phyloP scores from a whole-genome alignment of 2,888 invertebrate genomes.

The Lysandra coridon region DNA sequence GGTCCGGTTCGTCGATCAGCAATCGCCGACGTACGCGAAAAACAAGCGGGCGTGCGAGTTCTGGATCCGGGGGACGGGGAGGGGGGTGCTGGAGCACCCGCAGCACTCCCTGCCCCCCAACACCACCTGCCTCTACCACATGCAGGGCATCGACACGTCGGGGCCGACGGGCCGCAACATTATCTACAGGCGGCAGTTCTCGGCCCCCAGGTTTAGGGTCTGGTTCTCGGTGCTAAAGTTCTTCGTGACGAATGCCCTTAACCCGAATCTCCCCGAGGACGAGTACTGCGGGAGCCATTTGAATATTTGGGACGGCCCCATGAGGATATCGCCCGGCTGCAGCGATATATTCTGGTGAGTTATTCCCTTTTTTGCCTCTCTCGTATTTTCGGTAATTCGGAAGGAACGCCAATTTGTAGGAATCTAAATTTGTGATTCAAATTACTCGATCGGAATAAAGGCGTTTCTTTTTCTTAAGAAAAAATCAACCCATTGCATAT shows the following conservation, averaged over 20 bases:
- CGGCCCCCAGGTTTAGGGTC: constrained; percentile 87
- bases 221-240: constrained; percentile 94
- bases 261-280: constrained; percentile 84
- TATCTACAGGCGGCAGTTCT: constrained; percentile 78
- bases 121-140: constrained; percentile 93
- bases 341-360: constrained; percentile 90
- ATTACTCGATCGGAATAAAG: background rate
- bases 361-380: constrained; percentile 34
- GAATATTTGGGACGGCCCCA: constrained; percentile 92
- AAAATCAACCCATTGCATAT: background rate
- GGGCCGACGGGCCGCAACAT: constrained; percentile 80
- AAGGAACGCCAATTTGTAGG: background rate
- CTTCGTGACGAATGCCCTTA: constrained; percentile 85
- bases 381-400: background rate
- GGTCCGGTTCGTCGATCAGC: constrained; percentile 91
- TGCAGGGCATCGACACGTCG: constrained; percentile 83
- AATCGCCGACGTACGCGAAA: constrained; percentile 91
- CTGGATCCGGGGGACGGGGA: constrained; percentile 89
- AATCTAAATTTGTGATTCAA: constrained; percentile 2
- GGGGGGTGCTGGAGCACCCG: constrained; percentile 91
- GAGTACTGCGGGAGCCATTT: constrained; percentile 91
- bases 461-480: background rate
- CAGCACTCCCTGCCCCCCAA: constrained; percentile 92
- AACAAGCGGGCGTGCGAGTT: constrained; percentile 92
- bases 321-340: constrained; percentile 87